Evolutionary conservation across 53 echinoderm and acorn worm genomes (phyloP).

Genomic region (Actinopyga echinites): DNA sequence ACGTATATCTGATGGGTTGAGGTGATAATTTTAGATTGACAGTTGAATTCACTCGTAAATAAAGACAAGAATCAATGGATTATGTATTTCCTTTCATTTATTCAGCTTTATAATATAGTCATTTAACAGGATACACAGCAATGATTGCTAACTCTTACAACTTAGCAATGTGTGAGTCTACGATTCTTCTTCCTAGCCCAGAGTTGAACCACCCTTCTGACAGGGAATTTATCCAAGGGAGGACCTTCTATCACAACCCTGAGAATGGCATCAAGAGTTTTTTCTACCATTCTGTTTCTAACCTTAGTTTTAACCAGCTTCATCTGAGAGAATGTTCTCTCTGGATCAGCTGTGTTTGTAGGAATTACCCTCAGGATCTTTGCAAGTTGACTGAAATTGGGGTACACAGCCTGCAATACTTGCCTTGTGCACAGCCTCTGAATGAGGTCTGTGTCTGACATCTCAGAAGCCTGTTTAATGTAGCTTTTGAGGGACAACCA

Average conservation of each 20-base stretch:
- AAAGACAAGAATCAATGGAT: too few species aligned
- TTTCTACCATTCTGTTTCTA: conserved; percentile 19
- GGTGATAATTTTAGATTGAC: too few species aligned
- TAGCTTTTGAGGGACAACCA: conserved; percentile 16
- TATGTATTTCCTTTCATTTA: too few species aligned
- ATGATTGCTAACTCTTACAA: neutral
- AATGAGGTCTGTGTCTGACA: conserved; percentile 26
- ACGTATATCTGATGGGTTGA: too few species aligned
- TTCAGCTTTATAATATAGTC: too few species aligned
- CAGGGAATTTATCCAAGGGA: conserved; percentile 12
- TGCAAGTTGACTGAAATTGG: conserved; percentile 33
- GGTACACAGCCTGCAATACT: conserved; percentile 24
- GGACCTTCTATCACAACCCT: conserved; percentile 14
- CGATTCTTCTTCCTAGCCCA: conserved; percentile 18
- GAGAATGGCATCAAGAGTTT: neutral
- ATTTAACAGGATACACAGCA: too few species aligned
- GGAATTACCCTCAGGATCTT: conserved; percentile 23
- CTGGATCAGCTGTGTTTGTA: conserved; percentile 30
- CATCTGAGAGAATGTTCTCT: conserved; percentile 29
- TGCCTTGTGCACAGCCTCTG: conserved; percentile 28
- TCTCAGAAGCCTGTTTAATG: conserved; percentile 6
- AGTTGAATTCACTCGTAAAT: too few species aligned
- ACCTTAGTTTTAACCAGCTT: conserved; percentile 18
- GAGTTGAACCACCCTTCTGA: conserved; percentile 10
- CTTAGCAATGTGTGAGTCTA: conserved; percentile 17